phyloP scores from a whole-genome alignment of 2,888 invertebrate species.

The Latrodectus elegans region DNA sequence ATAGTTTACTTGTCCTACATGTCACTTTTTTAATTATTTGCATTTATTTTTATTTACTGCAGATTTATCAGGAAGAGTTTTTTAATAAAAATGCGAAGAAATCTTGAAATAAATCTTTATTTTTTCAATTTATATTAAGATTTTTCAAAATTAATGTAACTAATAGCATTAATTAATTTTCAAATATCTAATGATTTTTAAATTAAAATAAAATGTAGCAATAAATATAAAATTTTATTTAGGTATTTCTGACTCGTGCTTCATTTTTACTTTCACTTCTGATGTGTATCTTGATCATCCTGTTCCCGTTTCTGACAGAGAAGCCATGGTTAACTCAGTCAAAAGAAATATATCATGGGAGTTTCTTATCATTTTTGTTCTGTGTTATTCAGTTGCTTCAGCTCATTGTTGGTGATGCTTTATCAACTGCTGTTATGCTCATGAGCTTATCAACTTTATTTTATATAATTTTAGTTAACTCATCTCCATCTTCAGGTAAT shows the following conservation, averaged over 20 bases:
- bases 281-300: conserved; percentile 17
- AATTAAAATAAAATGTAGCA: neutral
- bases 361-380: conserved; percentile 32
- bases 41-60: too few species aligned
- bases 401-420: conserved; percentile 81
- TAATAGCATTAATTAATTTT: too few species aligned
- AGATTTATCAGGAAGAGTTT: too few species aligned
- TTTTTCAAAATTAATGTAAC: too few species aligned
- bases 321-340: conserved; percentile 51
- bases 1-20: too few species aligned
- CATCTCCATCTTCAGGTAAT: conserved; percentile 16
- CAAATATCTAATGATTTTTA: too few species aligned
- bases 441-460: conserved; percentile 38
- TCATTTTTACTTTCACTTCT: conserved; percentile 10
- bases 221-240: neutral
- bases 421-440: conserved; percentile 76
- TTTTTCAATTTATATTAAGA: too few species aligned
- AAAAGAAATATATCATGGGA: conserved; percentile 47
- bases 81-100: too few species aligned
- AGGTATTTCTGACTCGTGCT: conserved; percentile 46
- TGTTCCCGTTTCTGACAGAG: conserved; percentile 49
- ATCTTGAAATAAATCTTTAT: too few species aligned
- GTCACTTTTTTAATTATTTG: too few species aligned
- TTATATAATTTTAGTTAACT: conserved; percentile 19
- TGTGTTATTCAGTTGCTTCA: conserved; percentile 71